Base-by-base conservation (phyloP, 2,888 invertebrate genomes). In the Hemaris fuciformis region DNA sequence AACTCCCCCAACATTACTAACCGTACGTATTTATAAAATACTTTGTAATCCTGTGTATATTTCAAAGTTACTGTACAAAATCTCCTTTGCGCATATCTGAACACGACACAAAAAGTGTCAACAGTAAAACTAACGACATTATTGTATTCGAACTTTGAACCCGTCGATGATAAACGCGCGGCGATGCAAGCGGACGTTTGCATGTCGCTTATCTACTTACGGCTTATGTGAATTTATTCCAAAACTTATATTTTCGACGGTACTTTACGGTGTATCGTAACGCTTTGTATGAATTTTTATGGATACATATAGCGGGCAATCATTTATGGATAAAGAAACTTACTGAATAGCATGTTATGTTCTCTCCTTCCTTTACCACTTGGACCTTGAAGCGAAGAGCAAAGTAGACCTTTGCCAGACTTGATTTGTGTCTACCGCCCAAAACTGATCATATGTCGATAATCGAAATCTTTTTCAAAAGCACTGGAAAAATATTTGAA, bases 71-170 rank as follows among this genome's bases (percentile, higher is more conserved):
- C 25, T 18, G 18, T 27, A 41, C 34, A 57, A 41, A 57, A 57
- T 41, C 57, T 57, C 23, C 13, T 57, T 25, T 78, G 34, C 8
- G 34, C 20, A 38, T 57, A 42, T 58, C 43, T 59, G 25, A 62
- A 42, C 43, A 34, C 46, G 34, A 64, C 59, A 65, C 61, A 68
- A 74, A 74, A 74, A 72, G 63, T 27, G 53, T 31, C 53, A 67
- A 67, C 71, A 65, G 61, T 72, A 70, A 64, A 71, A 71, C 72
- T 72, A 77, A 71, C 74, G 72, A 76, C 66, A 71, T 72, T 72
- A 77, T 84, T 84, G 83, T 86, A 76, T 81, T 75, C 73, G 82
- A 81, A 86, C 88, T 88, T 88, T 88, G 87, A 83, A 86, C 88
- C 80, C 80, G 65, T 57, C 59, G 67, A 75, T 87, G 86, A 88